Evolutionary conservation across 2,797 vertebrate species (phyloP), one percentile per base, ranked within the genome.

Genomic region (Sebastolobus altivelis): DNA sequence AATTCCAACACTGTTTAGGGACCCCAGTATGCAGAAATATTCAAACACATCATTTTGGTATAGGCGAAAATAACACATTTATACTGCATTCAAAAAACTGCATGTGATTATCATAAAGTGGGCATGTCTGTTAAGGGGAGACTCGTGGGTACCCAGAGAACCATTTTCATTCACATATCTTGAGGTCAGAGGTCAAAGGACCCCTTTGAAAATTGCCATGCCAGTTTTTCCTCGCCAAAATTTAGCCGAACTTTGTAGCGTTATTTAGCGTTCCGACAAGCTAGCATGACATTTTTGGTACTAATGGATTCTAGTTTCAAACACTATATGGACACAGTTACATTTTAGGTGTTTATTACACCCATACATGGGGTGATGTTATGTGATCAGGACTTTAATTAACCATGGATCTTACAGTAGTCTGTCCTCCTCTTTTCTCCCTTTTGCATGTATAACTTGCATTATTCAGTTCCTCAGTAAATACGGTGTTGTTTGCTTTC

Each of bases 391-490:
- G 12, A 33, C 61, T 38, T 35, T 40, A 10, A 18, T 74, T 35
- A 68, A 40, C 49, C 10, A 1, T 49, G 22, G 58, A 65, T 20
- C 6, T 43, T 29, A 16, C 29, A 14, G 14, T 37, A 56, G 27
- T 25, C 33, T 37, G 14, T 58, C 35, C 14, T 66, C 56, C 22
- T 75, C 22, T 66, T 69, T n/a, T 54, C 20, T 55, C 6, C n/a
- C 25, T 62, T 65, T 29, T 59, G 22, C 55, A 38, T 46, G 18
- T 55, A 60, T 35, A 56, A 56, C 35, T 12, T 79, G 37, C 6
- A 77, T 74, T 4, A 54, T 80, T 75, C 40, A 75, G 14, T 62
- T 54, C n/a, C 20, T 69, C 22, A 7, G 37, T 35, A 46, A 70
- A 33, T 40, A 49, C 52, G 54, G 38, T 68, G 22, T 35, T n/a